Evolutionary conservation across 2,797 vertebrate genomes (phyloP).

Genomic region (Petrocephalus sullivani): DNA sequence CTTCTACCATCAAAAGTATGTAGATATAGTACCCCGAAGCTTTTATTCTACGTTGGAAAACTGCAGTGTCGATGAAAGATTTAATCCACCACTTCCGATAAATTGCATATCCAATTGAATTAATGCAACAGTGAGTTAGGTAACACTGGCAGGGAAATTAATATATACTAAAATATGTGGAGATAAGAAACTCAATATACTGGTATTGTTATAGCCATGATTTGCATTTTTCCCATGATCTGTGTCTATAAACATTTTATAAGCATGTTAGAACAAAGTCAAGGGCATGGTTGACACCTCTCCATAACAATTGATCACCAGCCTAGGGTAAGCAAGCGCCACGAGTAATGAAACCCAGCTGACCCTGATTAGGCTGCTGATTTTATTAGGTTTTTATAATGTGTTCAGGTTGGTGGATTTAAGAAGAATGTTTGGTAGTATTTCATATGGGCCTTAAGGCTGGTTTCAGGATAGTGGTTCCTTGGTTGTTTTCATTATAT

Average conservation of each 20-base stretch:
- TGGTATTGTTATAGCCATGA: neutral
- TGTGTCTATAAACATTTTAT: neutral
- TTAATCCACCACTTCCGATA: neutral
- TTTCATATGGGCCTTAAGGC: neutral
- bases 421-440: neutral
- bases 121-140: neutral
- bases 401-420: neutral
- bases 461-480: neutral
- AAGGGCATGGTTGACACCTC: neutral
- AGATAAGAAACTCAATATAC: neutral
- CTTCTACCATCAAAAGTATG: neutral
- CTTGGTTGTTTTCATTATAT: neutral
- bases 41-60: neutral
- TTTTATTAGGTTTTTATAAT: neutral
- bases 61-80: neutral
- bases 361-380: neutral
- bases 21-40: neutral
- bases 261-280: neutral
- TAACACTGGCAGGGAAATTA: neutral
- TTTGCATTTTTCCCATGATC: neutral
- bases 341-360: neutral
- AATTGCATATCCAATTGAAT: neutral
- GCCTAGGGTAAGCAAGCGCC: neutral
- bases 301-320: neutral
- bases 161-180: neutral